Evolutionary conservation across 2,113 vertebrate species (phyloP), one percentile per base, ranked within the genome.

Genomic region (Protobothrops flavoviridis): DNA sequence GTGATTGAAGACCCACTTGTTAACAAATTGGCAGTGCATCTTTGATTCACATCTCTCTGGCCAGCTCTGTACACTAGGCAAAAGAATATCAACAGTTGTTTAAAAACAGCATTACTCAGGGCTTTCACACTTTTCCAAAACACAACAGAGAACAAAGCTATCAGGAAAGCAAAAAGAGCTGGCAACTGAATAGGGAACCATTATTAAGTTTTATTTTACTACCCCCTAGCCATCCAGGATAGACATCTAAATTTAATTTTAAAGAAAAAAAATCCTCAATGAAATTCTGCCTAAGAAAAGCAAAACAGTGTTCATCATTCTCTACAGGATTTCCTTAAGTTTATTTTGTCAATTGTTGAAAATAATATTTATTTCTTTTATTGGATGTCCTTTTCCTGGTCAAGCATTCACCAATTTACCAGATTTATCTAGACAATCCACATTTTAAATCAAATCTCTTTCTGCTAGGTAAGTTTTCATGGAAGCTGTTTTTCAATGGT

Each of bases 341-440:
- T 92, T 29, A 1, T 81, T 90, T 29, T 53, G 20, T 50, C 74
- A 94, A 91, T 50, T 59, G 56, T 92, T 94, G 88, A 87, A 33
- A 7, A 56, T 3, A 74, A 7, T 90, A 90, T 94, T 96, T 94
- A 64, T 96, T 96, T 95, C 91, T 90, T 93, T 94, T 91, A 91
- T 96, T 96, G 94, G 0, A 59, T 94, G 93, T 96, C 48, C 94
- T 92, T 93, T 74, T 94, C 93, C 11, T n/a, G 55, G 29, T 93
- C 57, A 95, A 91, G 92, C 2, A 1, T 85, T 48, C 50, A 94
- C 26, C 85, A 90, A 94, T 85, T 93, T 93, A 93, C 7, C 50
- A 94, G 93, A 94, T 90, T 33, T 3, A 89, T 81, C 87, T 0
- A 91, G 92, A 95, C 45, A 74, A 91, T 95, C 88, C 91, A 91